Conservation (phyloP, 2,888 invertebrate genomes). For the Nomada fucata region DNA sequence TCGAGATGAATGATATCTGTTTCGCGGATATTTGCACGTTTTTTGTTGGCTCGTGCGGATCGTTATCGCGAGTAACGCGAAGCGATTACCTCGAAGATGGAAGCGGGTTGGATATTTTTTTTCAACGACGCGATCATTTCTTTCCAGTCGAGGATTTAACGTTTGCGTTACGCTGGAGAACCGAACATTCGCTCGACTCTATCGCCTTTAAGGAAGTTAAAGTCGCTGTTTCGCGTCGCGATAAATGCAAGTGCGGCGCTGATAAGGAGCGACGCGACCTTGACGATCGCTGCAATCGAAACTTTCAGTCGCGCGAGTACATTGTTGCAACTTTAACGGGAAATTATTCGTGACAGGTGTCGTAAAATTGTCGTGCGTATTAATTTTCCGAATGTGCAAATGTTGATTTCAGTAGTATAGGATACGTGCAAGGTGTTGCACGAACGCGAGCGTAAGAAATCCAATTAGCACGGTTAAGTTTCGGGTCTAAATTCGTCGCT, state of each 20-base stretch:
- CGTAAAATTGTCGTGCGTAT: background rate
- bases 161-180: constrained; percentile 26
- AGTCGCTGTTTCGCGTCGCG: constrained; percentile 41
- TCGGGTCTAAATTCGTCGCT: constrained; percentile 7
- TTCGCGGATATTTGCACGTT: too few species aligned
- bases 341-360: background rate
- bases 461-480: constrained; percentile 29
- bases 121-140: background rate
- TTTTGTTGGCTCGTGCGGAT: too few species aligned
- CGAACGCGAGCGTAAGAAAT: constrained; percentile 4
- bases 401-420: background rate
- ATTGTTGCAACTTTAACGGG: too few species aligned
- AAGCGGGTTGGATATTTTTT: background rate
- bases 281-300: constrained; percentile 25
- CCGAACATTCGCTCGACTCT: constrained; percentile 36
- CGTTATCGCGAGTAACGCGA: too few species aligned
- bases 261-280: constrained; percentile 49
- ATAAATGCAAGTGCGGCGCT: constrained; percentile 41
- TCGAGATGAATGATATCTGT: too few species aligned
- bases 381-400: background rate
- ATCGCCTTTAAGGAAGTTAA: constrained; percentile 68
- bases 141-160: too few species aligned
- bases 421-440: background rate
- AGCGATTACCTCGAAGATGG: too few species aligned
- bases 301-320: too few species aligned